Percentiles rank a stretch among this genome's conserved stretches.
Conservation (phyloP, 1,140 invertebrate genomes). For the Papilio polytes region DNA sequence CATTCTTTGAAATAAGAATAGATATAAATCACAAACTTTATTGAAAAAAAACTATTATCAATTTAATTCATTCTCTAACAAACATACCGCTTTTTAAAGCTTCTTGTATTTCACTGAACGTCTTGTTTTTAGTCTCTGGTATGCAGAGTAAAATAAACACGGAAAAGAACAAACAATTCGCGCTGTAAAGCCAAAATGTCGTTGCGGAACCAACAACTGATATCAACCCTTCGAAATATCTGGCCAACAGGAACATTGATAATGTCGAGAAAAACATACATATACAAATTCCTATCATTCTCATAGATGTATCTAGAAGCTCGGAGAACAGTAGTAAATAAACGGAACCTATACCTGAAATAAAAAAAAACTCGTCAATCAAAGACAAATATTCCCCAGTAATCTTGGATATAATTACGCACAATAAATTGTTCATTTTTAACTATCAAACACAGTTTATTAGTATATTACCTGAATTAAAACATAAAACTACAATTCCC, state of each 20-base stretch:
- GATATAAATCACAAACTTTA: neutral
- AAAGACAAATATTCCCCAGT: neutral
- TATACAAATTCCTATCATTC: conserved; percentile 9
- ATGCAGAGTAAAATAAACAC: neutral
- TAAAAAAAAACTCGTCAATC: neutral
- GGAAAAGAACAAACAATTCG: conserved; percentile 5
- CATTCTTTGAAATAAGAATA: neutral
- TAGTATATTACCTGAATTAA: conserved; percentile 9
- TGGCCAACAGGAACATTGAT: neutral
- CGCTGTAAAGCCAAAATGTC: neutral
- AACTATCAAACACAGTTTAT: neutral
- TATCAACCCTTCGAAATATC: neutral
- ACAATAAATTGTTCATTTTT: neutral
- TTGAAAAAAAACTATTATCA: neutral
- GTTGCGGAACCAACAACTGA: neutral
- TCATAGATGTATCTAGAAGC: neutral
- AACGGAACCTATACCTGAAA: conserved; percentile 3
- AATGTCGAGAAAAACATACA: neutral
- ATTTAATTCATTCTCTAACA: neutral
- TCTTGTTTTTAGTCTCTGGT: conserved; percentile 19
- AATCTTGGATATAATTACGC: neutral
- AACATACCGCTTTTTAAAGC: neutral
- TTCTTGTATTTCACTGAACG: conserved; percentile 15
- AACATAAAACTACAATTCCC: conserved; percentile 3
- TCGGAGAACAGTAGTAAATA: conserved; percentile 18